Evolutionary conservation across 1,140 invertebrate species (phyloP).

Genomic region (Drosophila baimaii): DNA sequence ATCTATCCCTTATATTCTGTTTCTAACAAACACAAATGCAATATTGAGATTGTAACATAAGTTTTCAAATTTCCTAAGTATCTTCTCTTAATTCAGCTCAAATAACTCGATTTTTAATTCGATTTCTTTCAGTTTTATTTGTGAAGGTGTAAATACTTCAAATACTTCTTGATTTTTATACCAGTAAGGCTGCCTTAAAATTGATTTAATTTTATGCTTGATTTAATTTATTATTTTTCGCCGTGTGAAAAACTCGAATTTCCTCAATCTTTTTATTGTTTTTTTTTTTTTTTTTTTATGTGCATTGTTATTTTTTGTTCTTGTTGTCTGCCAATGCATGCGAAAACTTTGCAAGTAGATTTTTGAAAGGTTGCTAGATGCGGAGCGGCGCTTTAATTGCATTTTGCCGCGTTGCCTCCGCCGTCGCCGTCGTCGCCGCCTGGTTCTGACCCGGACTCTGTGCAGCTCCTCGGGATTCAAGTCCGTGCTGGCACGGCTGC

Average conservation of each 20-base stretch:
- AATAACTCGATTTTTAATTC: not conserved
- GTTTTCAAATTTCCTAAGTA: not conserved
- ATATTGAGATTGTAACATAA: not conserved
- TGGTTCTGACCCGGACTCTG: conserved; percentile 15
- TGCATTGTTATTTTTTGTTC: conserved; percentile 32
- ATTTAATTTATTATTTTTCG: not conserved
- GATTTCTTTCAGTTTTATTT: not conserved
- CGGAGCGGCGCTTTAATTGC: conserved; percentile 74
- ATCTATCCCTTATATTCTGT: too few species aligned
- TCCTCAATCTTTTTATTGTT: conserved; percentile 14
- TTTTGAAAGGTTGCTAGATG: conserved; percentile 70
- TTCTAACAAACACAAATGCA: not conserved
- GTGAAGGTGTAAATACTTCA: not conserved
- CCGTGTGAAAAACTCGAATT: conserved; percentile 18
- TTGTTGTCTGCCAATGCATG: conserved; percentile 72
- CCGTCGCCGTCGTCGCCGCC: conserved; percentile 26
- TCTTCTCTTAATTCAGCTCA: not conserved
- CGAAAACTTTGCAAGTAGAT: conserved; percentile 75
- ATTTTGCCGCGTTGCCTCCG: conserved; percentile 60
- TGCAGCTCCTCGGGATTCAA: not conserved
- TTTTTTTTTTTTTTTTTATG: conserved; percentile 9
- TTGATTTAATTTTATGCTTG: not conserved
- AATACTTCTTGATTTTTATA: not conserved
- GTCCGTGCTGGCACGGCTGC: not conserved
- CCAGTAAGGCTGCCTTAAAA: not conserved